Evolutionary conservation across 2,888 invertebrate species (phyloP).

Genomic region (Frankliniella fusca): DNA sequence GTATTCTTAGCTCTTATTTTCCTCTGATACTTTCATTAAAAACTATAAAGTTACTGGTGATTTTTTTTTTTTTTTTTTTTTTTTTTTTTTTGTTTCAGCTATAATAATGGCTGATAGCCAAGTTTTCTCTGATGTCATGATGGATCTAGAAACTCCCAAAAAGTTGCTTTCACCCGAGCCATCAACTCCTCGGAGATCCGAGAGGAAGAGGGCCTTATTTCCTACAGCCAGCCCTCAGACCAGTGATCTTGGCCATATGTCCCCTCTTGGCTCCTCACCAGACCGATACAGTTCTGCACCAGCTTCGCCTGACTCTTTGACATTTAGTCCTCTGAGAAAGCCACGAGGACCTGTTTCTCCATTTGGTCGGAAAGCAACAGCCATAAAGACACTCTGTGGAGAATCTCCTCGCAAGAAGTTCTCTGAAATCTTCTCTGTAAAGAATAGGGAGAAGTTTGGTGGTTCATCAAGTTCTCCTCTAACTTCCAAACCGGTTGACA

Average conservation of each 20-base stretch:
- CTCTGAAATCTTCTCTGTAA: neutral
- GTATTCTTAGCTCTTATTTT: too few species aligned
- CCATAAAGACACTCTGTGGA: neutral
- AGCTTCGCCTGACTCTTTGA: conserved; percentile 27
- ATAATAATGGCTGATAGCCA: too few species aligned
- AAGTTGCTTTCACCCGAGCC: conserved; percentile 28
- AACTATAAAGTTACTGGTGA: too few species aligned
- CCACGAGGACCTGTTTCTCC: neutral
- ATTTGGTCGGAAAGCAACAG: neutral
- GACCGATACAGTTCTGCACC: conserved; percentile 32
- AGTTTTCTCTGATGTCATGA: neutral
- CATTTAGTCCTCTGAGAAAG: neutral
- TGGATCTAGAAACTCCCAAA: conserved; percentile 30
- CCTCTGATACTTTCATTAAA: too few species aligned
- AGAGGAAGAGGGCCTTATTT: conserved; percentile 62
- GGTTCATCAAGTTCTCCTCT: neutral
- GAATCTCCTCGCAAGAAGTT: neutral
- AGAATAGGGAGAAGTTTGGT: neutral
- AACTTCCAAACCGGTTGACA: neutral
- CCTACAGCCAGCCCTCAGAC: conserved; percentile 42
- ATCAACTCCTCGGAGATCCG: conserved; percentile 57
- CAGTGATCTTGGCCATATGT: conserved; percentile 32
- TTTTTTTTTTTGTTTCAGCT: too few species aligned
- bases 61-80: too few species aligned
- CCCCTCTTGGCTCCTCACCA: conserved; percentile 31